Evolutionary conservation across 2,797 vertebrate genomes (phyloP).

Genomic region (Phataginus tetradactyla): DNA sequence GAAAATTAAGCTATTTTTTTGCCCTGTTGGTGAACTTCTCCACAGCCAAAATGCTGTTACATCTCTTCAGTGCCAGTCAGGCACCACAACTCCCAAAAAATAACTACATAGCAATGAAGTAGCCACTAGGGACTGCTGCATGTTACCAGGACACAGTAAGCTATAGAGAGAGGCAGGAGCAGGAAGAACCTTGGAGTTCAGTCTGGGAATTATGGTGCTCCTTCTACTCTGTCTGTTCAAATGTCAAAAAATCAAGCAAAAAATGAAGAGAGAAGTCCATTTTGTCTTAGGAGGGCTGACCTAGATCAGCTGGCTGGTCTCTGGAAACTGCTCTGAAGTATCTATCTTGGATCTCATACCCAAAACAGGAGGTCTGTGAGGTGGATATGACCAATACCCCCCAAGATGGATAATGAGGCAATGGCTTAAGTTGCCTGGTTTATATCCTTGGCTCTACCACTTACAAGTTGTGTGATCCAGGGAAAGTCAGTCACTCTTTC

Average conservation of each 20-base stretch:
- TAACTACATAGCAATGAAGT: not conserved
- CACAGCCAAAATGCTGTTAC: not conserved
- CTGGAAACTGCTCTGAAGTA: not conserved
- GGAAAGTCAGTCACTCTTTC: not conserved
- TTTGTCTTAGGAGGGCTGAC: not conserved
- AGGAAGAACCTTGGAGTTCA: not conserved
- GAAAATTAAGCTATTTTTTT: not conserved
- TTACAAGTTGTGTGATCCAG: not conserved
- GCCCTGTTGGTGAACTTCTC: not conserved
- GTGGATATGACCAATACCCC: not conserved
- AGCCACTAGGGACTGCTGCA: not conserved
- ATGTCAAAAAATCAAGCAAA: not conserved
- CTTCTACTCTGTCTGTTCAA: not conserved
- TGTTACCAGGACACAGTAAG: not conserved
- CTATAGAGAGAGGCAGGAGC: not conserved
- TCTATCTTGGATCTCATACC: not conserved
- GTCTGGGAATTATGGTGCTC: not conserved
- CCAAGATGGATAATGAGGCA: not conserved
- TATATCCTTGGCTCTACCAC: not conserved
- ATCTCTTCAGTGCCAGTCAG: not conserved
- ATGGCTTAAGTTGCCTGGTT: not conserved
- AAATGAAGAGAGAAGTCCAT: not conserved
- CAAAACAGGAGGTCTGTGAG: not conserved
- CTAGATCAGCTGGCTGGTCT: not conserved
- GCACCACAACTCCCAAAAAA: not conserved